Evolutionary conservation across 2,888 invertebrate species (phyloP), one percentile per base, ranked within the genome.

Genomic region (Notodonta ziczac): DNA sequence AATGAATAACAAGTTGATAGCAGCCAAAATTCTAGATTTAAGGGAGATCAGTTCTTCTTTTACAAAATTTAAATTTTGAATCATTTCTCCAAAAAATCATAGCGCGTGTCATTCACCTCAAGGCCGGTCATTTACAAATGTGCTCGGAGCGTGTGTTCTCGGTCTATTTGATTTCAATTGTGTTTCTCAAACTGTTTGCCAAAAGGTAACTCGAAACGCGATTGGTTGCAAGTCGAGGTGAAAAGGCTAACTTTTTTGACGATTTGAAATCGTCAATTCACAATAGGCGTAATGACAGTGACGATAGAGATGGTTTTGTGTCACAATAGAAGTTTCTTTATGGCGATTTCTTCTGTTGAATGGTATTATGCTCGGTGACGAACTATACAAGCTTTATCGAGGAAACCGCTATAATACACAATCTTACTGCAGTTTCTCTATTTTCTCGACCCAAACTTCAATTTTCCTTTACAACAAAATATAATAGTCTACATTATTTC

Each of bases 101-200:
- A 40, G 74, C 74, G 73, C 69, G 68, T n/a, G n/a, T n/a, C n/a
- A n/a, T n/a, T n/a, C n/a, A n/a, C n/a, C 66, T 68, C 76, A 84
- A 85, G 84, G 83, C 78, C 74, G 72, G 60, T 57, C 57, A 60
- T 69, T 81, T 81, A 83, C 81, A 85, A 86, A 86, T 80, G 63
- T 62, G 56, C 56, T 72, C 67, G 65, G 76, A 78, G 75, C 82
- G 82, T 82, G 78, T 83, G 79, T 86, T 87, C 80, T 77, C 86
- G 86, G 84, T 89, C 85, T 86, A 88, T 84, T 89, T 87, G 77
- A 66, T 80, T 72, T 80, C 67, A 74, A 79, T 78, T 75, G 74
- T 74, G 73, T 83, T 85, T 83, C 80, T 76, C 69, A 77, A 83
- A 78, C 61, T 69, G 73, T 82, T 80, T 76, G 71, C 67, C 65